Conservation (phyloP, 2,888 invertebrate genomes). For the Leptinotarsa haldemani region DNA sequence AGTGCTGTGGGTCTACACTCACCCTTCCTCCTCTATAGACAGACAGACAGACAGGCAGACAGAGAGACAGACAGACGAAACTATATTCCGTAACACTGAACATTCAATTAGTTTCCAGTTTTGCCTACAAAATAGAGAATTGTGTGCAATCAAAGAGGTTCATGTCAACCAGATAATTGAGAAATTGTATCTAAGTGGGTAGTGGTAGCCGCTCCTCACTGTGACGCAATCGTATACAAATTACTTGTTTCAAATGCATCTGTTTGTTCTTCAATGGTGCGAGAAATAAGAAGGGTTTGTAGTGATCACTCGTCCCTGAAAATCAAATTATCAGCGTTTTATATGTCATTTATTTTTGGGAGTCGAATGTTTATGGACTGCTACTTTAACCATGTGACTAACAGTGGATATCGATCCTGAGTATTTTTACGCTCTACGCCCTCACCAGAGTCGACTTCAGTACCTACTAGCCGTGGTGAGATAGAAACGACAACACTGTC, state of each 20-base stretch:
- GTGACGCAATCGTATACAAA: constrained; percentile 48
- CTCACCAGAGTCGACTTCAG: too few species aligned
- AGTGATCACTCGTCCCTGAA: background rate
- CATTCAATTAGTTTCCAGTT: background rate
- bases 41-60: too few species aligned
- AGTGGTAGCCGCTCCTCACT: constrained; percentile 49
- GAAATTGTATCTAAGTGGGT: constrained; percentile 50
- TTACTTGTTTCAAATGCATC: constrained; percentile 32
- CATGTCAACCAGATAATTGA: constrained; percentile 39
- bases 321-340: background rate
- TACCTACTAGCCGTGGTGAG: too few species aligned
- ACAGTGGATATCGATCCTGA: too few species aligned
- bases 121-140: background rate
- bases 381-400: too few species aligned
- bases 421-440: too few species aligned
- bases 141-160: background rate
- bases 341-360: background rate
- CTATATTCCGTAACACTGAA: too few species aligned
- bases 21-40: too few species aligned
- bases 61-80: too few species aligned
- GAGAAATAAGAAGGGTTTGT: background rate
- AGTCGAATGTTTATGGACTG: background rate
- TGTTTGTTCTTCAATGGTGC: background rate
- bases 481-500: too few species aligned
- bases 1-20: too few species aligned